These are phyloP conservation scores for Anthonomus grandis DNA, from an alignment of 1,140 invertebrate genomes.

Conservation along the genomic window DNA sequence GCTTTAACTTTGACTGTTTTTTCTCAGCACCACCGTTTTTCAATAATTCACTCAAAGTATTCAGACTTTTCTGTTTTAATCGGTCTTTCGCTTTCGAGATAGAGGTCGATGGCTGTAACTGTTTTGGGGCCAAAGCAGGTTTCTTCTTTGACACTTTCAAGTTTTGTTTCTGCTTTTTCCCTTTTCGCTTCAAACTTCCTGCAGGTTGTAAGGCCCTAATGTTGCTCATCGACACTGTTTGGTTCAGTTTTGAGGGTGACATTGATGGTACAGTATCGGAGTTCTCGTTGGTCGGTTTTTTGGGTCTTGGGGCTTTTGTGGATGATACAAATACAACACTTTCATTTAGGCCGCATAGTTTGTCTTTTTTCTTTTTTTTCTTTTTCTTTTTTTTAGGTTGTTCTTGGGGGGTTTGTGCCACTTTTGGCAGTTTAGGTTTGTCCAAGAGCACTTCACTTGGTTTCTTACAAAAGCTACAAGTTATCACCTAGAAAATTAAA, in stretches of 20 bases:
- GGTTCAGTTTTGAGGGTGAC: neutral
- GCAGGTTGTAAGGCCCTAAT: neutral
- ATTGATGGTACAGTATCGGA: neutral
- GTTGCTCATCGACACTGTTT: conserved; percentile 1
- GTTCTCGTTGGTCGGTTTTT: neutral
- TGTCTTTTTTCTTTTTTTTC: conserved; percentile 10
- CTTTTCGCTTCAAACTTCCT: neutral
- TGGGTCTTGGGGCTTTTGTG: too few species aligned
- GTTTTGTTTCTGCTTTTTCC: neutral
- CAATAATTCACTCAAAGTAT: conserved; percentile 5
- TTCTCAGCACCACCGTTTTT: conserved; percentile 2
- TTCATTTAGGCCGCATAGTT: conserved; percentile 15
- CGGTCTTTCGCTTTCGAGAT: conserved; percentile 1
- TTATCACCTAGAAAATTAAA: neutral
- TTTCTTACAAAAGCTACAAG: conserved; percentile 4
- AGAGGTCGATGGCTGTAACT: neutral
- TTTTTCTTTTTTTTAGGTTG: conserved; percentile 7
- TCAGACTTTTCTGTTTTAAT: conserved; percentile 2
- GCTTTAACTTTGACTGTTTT: conserved; percentile 3
- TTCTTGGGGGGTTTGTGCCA: neutral
- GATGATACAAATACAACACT: conserved; percentile 6
- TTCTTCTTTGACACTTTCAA: conserved; percentile 3
- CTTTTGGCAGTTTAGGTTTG: neutral
- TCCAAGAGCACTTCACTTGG: neutral
- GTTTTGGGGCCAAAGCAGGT: neutral